Conservation (phyloP, 2,797 vertebrate genomes). For the Botia almorhae region DNA sequence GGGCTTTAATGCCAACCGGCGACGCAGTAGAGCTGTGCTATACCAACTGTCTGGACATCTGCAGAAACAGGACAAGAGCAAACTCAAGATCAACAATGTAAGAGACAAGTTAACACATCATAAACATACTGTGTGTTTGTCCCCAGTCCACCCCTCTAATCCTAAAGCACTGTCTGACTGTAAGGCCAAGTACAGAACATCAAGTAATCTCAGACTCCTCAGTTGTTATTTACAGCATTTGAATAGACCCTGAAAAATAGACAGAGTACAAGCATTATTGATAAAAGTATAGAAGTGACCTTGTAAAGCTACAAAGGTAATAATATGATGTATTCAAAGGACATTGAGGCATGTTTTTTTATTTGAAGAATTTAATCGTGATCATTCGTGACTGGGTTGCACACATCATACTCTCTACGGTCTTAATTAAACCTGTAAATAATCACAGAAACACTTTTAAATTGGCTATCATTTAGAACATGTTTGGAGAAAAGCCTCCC, state of each 20-base stretch:
- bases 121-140: no score
- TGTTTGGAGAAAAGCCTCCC: slow-evolving; percentile 93
- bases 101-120: slow-evolving; percentile 50
- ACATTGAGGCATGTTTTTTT: background rate
- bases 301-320: background rate
- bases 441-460: background rate
- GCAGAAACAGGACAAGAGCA: slow-evolving; percentile 87
- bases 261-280: background rate
- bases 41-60: slow-evolving; percentile 86
- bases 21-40: slow-evolving; percentile 83
- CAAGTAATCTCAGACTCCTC: background rate
- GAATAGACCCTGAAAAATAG: background rate
- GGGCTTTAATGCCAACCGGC: slow-evolving; percentile 81
- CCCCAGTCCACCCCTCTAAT: background rate
- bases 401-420: background rate
- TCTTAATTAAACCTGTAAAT: background rate
- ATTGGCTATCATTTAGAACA: slow-evolving; percentile 80
- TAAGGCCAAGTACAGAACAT: background rate
- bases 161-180: background rate
- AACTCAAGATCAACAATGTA: slow-evolving; percentile 85
- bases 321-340: background rate
- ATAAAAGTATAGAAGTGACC: background rate
- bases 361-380: background rate
- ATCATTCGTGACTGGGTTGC: background rate
- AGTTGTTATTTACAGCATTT: background rate